These are phyloP conservation scores for Silurus glanis DNA, from an alignment of 2,113 vertebrate genomes.

Conservation along the genomic window DNA sequence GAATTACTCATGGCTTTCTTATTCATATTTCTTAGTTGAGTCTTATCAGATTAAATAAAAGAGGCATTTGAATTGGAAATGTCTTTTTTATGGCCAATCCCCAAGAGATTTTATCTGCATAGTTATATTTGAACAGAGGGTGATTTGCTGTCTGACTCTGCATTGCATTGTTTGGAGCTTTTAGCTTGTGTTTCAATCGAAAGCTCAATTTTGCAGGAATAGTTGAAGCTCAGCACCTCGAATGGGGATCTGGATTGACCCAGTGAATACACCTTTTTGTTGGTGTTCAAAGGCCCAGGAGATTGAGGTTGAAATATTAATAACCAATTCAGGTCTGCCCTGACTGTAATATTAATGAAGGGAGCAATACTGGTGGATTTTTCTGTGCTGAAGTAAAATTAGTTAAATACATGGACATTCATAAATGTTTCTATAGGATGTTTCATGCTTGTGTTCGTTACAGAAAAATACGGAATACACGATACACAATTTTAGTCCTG, in stretches of 20 bases:
- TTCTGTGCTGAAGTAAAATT: background rate
- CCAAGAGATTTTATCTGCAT: slow-evolving; percentile 1
- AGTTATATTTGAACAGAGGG: slow-evolving; percentile 4
- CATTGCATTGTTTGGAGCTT: background rate
- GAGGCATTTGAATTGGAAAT: background rate
- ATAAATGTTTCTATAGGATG: background rate
- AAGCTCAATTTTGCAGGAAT: background rate
- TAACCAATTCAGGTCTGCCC: background rate
- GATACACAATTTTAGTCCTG: background rate
- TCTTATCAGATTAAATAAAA: slow-evolving; percentile 24
- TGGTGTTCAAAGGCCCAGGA: background rate
- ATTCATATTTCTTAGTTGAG: background rate
- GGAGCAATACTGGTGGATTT: slow-evolving; percentile 1
- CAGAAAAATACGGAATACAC: background rate
- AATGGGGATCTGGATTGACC: background rate
- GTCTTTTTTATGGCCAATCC: background rate
- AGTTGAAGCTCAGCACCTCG: background rate
- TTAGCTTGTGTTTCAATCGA: background rate
- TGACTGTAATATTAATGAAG: background rate
- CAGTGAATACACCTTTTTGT: background rate
- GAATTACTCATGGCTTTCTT: background rate
- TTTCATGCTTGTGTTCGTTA: background rate
- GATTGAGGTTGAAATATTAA: background rate
- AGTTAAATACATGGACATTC: background rate
- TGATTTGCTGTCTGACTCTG: background rate